Evolutionary conservation across 1,140 invertebrate species (phyloP), one percentile per base, ranked within the genome.

Genomic region (Nephila pilipes): DNA sequence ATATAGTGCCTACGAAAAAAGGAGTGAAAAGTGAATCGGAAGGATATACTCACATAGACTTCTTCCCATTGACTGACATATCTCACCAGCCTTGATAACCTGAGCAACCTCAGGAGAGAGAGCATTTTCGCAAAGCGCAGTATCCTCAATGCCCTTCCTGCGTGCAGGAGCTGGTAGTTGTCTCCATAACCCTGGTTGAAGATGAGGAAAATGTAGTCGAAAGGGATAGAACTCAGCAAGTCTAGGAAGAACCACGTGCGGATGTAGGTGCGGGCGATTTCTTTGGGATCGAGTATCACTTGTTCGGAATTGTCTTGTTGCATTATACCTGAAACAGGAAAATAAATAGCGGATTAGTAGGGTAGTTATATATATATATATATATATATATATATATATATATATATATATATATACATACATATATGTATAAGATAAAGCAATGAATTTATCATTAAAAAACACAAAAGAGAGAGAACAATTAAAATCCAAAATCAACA

Each of bases 51-150:
- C 98, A 99, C 98, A 97, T 99, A 99, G 96, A 99, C 99, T 97
- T 99, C 99, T 97, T 99, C 99, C 99, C 99, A 99, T 97, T 99
- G 99, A 95, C 98, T 99, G 94, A 99, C 98, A 96, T 99, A 99
- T 96, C 99, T 97, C 95, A 99, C 99, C 94, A 99, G 97, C 95
- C 99, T 97, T 94, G 98, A 99, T 89, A 99, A 97, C 94, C 99
- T 97, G 94, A 99, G 97, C 95, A 99, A 97, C 95, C 99, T 97
- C 95, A 99, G 98, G 95, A 99, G 96, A 95, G 98, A 99, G 94
- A 99, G 97, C 95, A 99, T 97, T 96, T 99, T 99, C 94, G 98
- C 99, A 96, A 99, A 97, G 95, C 99, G 97, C 94, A 99, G 97
- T 96, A 99, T 99, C 95, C 99, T 97, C 94, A 99, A 96, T 60